phyloP scores from a whole-genome alignment of 1,140 invertebrate genomes.

The Diorhabda sublineata region DNA sequence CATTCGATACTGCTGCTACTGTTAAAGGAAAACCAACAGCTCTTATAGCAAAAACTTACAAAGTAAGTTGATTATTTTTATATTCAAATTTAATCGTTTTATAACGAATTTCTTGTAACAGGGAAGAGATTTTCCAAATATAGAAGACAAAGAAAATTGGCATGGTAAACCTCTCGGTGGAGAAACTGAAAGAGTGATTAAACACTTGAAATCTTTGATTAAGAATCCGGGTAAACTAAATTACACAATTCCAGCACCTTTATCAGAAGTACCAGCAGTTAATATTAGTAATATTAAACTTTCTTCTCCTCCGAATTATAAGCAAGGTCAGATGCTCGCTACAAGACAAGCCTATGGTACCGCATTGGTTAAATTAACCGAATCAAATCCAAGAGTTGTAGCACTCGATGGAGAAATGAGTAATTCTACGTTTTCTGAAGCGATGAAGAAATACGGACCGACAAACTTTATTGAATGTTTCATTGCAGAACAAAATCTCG shows the following conservation, averaged over 20 bases:
- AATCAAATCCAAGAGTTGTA: conserved; percentile 79
- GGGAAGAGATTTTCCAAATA: conserved; percentile 45
- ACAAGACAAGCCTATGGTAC: conserved; percentile 86
- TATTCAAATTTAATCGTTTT: conserved; percentile 48
- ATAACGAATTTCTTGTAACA: not conserved
- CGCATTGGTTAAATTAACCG: conserved; percentile 84
- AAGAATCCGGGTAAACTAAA: conserved; percentile 53
- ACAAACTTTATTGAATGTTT: conserved; percentile 92
- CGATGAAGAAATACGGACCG: conserved; percentile 74
- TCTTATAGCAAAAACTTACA: conserved; percentile 92
- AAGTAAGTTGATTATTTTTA: conserved; percentile 56
- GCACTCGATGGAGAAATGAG: conserved; percentile 95
- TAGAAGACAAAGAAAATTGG: conserved; percentile 94
- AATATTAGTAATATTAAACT: conserved; percentile 74
- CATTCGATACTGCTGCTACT: conserved; percentile 74
- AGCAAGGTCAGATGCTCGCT: conserved; percentile 74
- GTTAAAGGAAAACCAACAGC: conserved; percentile 86
- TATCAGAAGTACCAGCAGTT: conserved; percentile 64
- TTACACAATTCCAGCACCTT: conserved; percentile 51
- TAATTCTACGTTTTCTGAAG: conserved; percentile 96
- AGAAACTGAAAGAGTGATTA: conserved; percentile 71
- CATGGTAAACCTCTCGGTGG: conserved; percentile 93
- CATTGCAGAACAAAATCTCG: conserved; percentile 97
- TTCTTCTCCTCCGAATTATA: conserved; percentile 79
- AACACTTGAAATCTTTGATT: conserved; percentile 62